Evolutionary conservation across 2,113 vertebrate genomes (phyloP).

Genomic region (Aegithalos caudatus): DNA sequence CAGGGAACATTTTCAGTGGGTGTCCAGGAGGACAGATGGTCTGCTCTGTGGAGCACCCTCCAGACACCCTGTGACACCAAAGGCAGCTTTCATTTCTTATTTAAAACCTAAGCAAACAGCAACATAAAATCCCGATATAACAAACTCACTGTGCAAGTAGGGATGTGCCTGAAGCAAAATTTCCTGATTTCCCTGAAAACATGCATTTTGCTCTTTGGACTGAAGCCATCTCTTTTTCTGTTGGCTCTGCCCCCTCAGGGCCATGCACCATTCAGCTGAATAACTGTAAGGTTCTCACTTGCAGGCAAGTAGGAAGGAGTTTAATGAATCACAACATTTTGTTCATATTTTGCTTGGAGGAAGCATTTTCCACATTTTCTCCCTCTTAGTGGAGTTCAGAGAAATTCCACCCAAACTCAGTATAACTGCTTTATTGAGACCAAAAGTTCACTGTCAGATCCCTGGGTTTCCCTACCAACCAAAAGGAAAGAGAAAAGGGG

Average conservation of each 20-base stretch:
- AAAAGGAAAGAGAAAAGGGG: background rate
- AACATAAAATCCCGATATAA: constrained; percentile 36
- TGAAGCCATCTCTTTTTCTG: constrained; percentile 38
- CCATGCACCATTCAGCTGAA: background rate
- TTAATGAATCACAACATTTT: constrained; percentile 54
- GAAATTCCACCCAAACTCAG: background rate
- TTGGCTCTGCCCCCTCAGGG: constrained; percentile 17
- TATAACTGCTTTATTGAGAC: constrained; percentile 11
- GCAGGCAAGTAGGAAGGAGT: constrained; percentile 32
- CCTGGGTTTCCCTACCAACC: background rate
- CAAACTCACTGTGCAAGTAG: constrained; percentile 25
- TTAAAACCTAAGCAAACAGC: constrained; percentile 60
- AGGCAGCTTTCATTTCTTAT: constrained; percentile 19
- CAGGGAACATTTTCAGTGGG: background rate
- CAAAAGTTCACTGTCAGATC: constrained; percentile 11
- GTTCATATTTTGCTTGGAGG: constrained; percentile 34
- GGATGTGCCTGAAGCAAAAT: constrained; percentile 53
- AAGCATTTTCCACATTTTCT: constrained; percentile 46
- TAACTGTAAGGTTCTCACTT: constrained; percentile 45
- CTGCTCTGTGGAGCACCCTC: background rate
- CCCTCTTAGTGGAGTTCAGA: background rate
- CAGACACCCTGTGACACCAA: background rate
- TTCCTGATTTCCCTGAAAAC: constrained; percentile 67
- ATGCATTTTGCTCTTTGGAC: constrained; percentile 60
- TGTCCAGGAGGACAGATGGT: background rate